Percentiles rank a stretch among this genome's conserved stretches.
Evolutionary conservation across 2,113 vertebrate species (phyloP).

Genomic region (Epinephelus cyanopodus): DNA sequence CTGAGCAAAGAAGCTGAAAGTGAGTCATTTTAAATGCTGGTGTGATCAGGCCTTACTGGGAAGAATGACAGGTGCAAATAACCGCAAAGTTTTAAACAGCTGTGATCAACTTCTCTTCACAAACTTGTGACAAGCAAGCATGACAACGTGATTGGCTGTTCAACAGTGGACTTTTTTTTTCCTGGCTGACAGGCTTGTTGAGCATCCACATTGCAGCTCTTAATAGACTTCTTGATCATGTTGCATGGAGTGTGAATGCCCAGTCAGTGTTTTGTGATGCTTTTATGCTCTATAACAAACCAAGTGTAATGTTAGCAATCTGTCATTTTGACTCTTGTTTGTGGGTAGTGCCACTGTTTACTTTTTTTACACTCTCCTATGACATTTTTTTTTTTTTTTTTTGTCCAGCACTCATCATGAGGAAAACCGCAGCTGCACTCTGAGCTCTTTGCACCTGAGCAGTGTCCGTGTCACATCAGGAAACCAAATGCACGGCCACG

Average conservation of each 20-base stretch:
- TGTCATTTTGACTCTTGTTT: constrained; percentile 1
- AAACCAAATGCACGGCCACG: background rate
- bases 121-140: no score
- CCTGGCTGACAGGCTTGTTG: background rate
- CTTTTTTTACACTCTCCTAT: background rate
- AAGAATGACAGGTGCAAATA: background rate
- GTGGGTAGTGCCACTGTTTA: background rate
- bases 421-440: background rate
- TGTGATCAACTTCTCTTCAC: background rate
- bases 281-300: background rate
- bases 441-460: constrained; percentile 14
- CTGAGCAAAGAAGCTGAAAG: background rate
- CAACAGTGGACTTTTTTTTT: background rate
- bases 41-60: background rate
- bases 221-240: background rate
- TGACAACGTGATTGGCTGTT: no score
- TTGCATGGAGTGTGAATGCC: background rate
- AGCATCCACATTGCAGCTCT: background rate
- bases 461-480: constrained; percentile 18
- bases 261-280: background rate
- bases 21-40: background rate
- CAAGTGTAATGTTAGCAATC: background rate
- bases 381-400: background rate
- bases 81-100: background rate
- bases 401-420: background rate